phyloP scores from a whole-genome alignment of 2,113 vertebrate genomes.

The Sebastes schlegelii region DNA sequence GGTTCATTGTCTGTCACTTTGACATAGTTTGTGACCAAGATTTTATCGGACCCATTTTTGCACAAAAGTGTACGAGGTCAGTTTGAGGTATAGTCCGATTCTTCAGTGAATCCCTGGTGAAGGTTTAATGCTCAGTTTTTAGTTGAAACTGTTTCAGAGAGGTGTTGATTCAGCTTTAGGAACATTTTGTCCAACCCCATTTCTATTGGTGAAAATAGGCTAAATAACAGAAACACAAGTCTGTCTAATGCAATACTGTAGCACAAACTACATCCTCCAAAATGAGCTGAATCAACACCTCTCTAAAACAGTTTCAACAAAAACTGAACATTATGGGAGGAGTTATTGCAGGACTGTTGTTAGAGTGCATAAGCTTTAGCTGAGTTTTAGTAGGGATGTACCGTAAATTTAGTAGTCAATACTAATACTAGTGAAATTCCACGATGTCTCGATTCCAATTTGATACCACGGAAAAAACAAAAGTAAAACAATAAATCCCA shows the following conservation, averaged over 20 bases:
- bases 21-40: slow-evolving; percentile 1
- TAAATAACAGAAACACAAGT: background rate
- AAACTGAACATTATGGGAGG: background rate
- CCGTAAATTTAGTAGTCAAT: background rate
- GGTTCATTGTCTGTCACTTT: background rate
- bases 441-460: no score
- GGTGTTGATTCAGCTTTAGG: background rate
- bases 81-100: background rate
- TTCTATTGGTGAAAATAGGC: background rate
- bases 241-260: background rate
- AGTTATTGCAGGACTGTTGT: background rate
- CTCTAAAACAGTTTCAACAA: background rate
- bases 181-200: background rate
- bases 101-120: background rate
- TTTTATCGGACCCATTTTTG: background rate
- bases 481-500: no score
- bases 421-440: no score
- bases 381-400: background rate
- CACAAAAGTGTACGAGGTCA: background rate
- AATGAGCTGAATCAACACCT: background rate
- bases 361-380: no score
- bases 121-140: background rate
- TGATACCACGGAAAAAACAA: no score
- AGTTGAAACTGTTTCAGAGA: background rate
- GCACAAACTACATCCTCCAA: background rate